Conservation (phyloP, 2,113 vertebrate species). For the Casuarius casuarius region DNA sequence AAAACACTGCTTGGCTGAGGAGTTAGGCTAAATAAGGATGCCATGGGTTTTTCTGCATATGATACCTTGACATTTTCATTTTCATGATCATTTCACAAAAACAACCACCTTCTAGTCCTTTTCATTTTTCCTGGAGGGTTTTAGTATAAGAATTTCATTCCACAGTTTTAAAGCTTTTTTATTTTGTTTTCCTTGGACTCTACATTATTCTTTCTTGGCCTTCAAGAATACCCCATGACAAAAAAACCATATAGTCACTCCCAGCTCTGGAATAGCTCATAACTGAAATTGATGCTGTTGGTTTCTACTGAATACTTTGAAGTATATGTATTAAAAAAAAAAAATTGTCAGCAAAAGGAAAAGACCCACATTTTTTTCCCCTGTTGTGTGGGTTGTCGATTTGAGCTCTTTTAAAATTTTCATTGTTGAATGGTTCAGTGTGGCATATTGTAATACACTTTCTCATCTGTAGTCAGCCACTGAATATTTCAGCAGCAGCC, state of each 20-base stretch:
- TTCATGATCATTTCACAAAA: background rate
- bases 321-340: background rate
- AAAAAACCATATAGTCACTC: background rate
- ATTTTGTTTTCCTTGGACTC: background rate
- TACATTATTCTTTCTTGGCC: background rate
- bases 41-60: fast-evolving
- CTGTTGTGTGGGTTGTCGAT: background rate
- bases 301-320: background rate
- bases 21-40: background rate
- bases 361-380: background rate
- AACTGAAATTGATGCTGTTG: background rate
- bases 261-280: background rate
- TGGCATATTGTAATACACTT: background rate
- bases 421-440: background rate
- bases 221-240: background rate
- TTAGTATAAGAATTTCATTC: background rate
- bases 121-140: background rate
- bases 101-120: fast-evolving
- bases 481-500: background rate
- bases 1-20: background rate
- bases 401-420: background rate
- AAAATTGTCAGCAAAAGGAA: background rate
- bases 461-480: background rate
- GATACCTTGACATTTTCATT: background rate
- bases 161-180: background rate